These are phyloP conservation scores for Pseudopipra pipra DNA, from an alignment of 2,113 vertebrate species.

Conservation along the genomic window DNA sequence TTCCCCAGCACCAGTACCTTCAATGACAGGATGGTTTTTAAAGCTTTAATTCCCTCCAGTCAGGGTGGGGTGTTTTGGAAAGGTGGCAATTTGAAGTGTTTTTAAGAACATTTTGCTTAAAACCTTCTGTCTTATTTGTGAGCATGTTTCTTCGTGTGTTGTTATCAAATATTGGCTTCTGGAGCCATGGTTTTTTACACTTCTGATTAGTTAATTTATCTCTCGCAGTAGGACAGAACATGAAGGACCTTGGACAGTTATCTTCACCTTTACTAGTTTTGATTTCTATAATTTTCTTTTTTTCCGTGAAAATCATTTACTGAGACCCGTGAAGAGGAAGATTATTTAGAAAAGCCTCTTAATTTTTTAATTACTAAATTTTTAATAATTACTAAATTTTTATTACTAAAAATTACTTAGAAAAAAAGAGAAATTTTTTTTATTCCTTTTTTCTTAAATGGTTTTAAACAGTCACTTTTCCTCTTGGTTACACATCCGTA, in stretches of 20 bases:
- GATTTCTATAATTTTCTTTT: background rate
- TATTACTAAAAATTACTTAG: background rate
- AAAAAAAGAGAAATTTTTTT: background rate
- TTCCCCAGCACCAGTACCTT: background rate
- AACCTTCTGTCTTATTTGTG: background rate
- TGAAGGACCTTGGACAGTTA: background rate
- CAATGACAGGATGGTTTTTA: rapidly evolving
- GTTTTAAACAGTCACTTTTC: background rate
- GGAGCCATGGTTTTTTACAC: background rate
- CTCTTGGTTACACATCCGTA: background rate
- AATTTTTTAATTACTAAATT: background rate
- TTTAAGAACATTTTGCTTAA: background rate
- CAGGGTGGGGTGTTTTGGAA: background rate
- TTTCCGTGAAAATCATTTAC: background rate
- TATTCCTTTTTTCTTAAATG: background rate
- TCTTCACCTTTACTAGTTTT: background rate
- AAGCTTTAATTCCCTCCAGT: background rate
- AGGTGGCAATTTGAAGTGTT: background rate
- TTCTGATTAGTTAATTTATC: constrained; percentile 1
- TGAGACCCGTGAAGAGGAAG: background rate
- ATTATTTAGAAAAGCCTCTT: background rate
- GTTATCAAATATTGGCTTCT: background rate
- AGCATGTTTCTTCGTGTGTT: background rate
- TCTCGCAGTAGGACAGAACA: background rate
- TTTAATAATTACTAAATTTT: background rate